Evolutionary conservation across 2,113 vertebrate genomes (phyloP), one percentile per base, ranked within the genome.

Genomic region (Tympanuchus pallidicinctus): DNA sequence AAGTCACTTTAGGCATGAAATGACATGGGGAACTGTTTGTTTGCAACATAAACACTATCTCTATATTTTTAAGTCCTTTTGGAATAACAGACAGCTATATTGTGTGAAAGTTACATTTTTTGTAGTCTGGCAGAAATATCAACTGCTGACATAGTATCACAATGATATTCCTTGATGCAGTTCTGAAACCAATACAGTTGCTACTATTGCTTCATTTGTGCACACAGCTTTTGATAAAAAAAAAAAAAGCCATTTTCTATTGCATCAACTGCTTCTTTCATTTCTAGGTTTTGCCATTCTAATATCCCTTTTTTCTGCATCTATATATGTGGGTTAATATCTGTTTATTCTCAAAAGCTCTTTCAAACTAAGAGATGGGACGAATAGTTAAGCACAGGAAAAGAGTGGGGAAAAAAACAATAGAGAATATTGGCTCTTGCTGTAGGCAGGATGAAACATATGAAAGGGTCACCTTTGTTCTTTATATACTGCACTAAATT

Each of bases 401-500:
- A 36, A 22, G 21, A 77, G 8, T 47, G 25, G 27, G 27, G 57
- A 73, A 71, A 16, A 16, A 88, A 86, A 42, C 4, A 11, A 36
- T 40, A 6, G 74, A 86, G 88, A 65, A 1, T 5, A 2, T 25
- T 70, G 14, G 24, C 45, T 73, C 7, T 19, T 87, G 28, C 56
- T 76, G 5, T 81, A 56, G 81, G 25, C 79, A 79, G 28, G 25
- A 5, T 73, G 34, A 13, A 47, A 11, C 34, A 24, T 65, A 57
- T 8, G 22, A 34, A 61, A 72, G 36, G 40, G 30, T 86, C 48
- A 88, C 54, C 12, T 76, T 73, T 79, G 19, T 57, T 86, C 70
- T 82, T 84, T 82, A 72, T 84, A 93, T 89, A 84, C 74, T 34
- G 32, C 32, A 18, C 28, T 86, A 4, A 83, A 48, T 94, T 88